Evolutionary conservation across 2,113 vertebrate genomes (phyloP).

Genomic region (Thymallus thymallus): DNA sequence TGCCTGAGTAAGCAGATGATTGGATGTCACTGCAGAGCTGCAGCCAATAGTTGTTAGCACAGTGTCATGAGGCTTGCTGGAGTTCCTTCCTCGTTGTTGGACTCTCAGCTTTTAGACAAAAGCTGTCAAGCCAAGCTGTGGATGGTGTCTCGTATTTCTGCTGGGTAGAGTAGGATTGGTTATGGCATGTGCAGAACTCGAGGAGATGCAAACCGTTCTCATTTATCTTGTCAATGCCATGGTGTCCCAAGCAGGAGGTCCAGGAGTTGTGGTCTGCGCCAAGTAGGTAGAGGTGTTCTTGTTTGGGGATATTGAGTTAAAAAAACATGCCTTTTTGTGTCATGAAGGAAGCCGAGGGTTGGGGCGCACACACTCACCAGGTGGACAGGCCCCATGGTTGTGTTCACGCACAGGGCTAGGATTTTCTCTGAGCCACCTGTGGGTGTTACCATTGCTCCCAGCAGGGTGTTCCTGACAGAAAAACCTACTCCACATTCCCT

Average conservation of each 20-base stretch:
- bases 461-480: too few species aligned
- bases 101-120: not conserved
- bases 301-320: too few species aligned
- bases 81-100: not conserved
- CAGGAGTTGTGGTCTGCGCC: slow-evolving; percentile 1
- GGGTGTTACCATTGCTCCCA: too few species aligned
- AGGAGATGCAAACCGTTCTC: slow-evolving; percentile 7
- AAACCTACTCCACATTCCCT: too few species aligned
- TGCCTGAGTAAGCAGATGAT: not conserved
- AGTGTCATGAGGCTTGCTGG: not conserved
- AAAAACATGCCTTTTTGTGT: too few species aligned
- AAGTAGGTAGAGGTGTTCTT: not conserved
- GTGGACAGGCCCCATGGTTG: too few species aligned
- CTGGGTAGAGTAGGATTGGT: not conserved
- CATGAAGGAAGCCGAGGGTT: too few species aligned
- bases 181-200: slow-evolving; percentile 6
- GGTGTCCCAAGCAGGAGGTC: slow-evolving; percentile 10
- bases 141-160: not conserved
- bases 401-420: too few species aligned
- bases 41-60: not conserved
- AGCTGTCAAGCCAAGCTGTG: not conserved
- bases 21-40: not conserved
- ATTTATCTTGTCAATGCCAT: slow-evolving; percentile 17
- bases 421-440: too few species aligned
- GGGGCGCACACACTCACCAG: too few species aligned